These are phyloP conservation scores for Bedellia somnulentella DNA, from an alignment of 2,888 invertebrate species.

Conservation along the genomic window DNA sequence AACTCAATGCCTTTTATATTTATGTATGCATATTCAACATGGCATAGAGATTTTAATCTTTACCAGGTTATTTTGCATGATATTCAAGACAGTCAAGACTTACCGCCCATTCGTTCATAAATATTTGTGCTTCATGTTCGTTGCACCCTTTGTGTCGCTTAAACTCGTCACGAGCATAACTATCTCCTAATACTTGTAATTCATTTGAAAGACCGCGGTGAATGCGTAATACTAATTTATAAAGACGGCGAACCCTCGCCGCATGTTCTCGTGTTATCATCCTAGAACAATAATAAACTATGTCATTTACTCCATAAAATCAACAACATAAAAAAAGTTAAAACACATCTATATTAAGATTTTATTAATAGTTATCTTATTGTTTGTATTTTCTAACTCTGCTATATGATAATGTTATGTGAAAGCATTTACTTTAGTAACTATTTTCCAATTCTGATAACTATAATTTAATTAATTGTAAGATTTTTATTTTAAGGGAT, in stretches of 20 bases:
- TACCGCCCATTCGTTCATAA: slow-evolving; percentile 90
- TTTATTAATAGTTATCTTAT: no score
- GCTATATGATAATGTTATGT: slow-evolving; percentile 8
- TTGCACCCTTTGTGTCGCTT: slow-evolving; percentile 77
- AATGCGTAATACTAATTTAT: slow-evolving; percentile 77
- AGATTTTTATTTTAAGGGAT: no score
- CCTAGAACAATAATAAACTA: no score
- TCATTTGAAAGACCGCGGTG: slow-evolving; percentile 77
- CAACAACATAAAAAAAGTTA: slow-evolving; percentile 17
- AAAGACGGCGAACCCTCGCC: slow-evolving; percentile 68
- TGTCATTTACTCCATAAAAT: no score
- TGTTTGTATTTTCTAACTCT: slow-evolving; percentile 17
- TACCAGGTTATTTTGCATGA: no score
- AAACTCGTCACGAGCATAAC: slow-evolving; percentile 83
- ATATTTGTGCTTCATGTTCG: slow-evolving; percentile 69
- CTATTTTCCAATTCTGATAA: no score
- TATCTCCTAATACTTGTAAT: slow-evolving; percentile 70
- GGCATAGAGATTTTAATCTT: no score
- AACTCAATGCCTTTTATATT: neutral
- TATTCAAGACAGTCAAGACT: no score
- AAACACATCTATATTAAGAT: no score
- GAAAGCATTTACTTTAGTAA: no score
- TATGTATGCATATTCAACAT: neutral
- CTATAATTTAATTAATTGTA: no score
- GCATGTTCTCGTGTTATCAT: slow-evolving; percentile 46